Evolutionary conservation across 2,888 invertebrate genomes (phyloP).

Genomic region (Thymelicus acteon): DNA sequence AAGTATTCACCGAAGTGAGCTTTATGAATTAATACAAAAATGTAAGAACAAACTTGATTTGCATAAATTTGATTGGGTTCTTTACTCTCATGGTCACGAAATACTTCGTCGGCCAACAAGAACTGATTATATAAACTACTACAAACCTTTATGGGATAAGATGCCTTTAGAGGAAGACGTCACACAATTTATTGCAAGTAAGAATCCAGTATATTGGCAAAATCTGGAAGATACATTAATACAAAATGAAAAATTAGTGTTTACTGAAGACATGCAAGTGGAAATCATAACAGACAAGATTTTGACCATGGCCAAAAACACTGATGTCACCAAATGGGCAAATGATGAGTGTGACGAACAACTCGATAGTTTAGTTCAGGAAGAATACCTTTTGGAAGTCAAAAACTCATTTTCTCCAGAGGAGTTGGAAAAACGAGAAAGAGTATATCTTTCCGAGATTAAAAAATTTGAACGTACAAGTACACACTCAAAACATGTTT

Average conservation of each 20-base stretch:
- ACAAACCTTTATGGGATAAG: constrained; percentile 15
- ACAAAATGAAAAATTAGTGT: not conserved
- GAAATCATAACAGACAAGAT: constrained; percentile 20
- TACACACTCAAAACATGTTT: not conserved
- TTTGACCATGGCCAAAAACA: constrained; percentile 5
- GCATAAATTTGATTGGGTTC: constrained; percentile 30
- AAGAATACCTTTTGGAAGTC: not conserved
- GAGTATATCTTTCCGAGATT: not conserved
- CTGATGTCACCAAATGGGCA: not conserved
- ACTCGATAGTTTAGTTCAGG: constrained; percentile 5
- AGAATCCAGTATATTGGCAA: not conserved
- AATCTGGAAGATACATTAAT: constrained; percentile 1
- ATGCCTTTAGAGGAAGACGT: not conserved
- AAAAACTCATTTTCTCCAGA: not conserved
- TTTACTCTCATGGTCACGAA: constrained; percentile 39
- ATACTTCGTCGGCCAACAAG: constrained; percentile 36
- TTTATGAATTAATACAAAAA: constrained; percentile 42
- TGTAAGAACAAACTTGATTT: constrained; percentile 29
- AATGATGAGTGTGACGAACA: constrained; percentile 14
- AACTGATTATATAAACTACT: constrained; percentile 36
- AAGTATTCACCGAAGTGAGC: constrained; percentile 41
- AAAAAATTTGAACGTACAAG: not conserved
- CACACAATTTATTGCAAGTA: not conserved
- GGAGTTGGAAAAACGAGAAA: not conserved
- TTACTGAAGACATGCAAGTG: not conserved